A percentile compares a stretch with the other conserved stretches of the same genome.
phyloP scores from a whole-genome alignment of 2,888 invertebrate species.

The Pachydiplax longipennis region DNA sequence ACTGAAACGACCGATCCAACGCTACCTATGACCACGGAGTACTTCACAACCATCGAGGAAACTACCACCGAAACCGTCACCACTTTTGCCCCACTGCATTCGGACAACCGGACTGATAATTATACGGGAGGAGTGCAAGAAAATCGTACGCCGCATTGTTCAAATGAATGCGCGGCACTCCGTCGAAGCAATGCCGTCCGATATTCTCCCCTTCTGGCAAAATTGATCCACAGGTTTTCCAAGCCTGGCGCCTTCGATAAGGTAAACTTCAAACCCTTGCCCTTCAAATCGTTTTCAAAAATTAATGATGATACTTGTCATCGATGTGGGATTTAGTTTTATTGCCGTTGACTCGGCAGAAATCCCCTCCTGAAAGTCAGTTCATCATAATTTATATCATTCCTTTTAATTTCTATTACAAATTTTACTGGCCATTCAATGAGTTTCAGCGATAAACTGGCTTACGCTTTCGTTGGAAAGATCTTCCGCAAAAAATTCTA shows the following conservation, averaged over 20 bases:
- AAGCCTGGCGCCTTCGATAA: slow-evolving; percentile 59
- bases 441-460: no score
- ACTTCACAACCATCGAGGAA: not conserved
- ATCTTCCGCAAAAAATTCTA: no score
- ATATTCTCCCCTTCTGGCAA: slow-evolving; percentile 54
- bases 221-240: slow-evolving; percentile 58
- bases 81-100: not conserved
- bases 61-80: not conserved
- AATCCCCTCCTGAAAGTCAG: no score
- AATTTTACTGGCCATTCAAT: no score
- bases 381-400: no score
- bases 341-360: no score
- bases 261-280: slow-evolving; percentile 53
- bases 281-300: not conserved
- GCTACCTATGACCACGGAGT: not conserved
- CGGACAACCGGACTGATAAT: not conserved
- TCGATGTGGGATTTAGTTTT: no score
- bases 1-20: not conserved
- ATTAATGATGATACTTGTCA: no score
- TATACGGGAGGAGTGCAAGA: not conserved
- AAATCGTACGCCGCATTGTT: not conserved
- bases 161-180: not conserved
- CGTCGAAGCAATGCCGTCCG: not conserved
- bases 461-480: no score
- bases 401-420: no score